These are phyloP conservation scores for Odontophorus gujanensis DNA, from an alignment of 2,113 vertebrate genomes.

Conservation along the genomic window DNA sequence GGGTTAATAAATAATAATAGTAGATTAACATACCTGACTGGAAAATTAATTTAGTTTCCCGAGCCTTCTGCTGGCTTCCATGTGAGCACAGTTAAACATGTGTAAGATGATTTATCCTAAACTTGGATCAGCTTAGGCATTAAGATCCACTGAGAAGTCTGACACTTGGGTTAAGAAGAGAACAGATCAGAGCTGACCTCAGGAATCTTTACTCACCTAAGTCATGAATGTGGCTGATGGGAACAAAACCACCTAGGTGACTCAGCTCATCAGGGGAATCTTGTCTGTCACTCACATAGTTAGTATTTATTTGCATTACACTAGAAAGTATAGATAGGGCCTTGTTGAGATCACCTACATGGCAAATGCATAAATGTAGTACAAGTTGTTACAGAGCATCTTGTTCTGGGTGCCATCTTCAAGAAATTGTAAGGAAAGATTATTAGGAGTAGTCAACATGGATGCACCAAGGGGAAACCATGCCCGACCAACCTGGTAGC, in stretches of 20 bases:
- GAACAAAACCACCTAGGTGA: neutral
- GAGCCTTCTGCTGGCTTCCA: neutral
- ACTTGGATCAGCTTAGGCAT: neutral
- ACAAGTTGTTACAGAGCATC: too few species aligned
- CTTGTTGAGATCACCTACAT: neutral
- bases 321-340: neutral
- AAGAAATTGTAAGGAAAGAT: too few species aligned
- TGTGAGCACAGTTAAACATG: fast-evolving
- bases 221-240: neutral
- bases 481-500: too few species aligned
- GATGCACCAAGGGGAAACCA: too few species aligned
- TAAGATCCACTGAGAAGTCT: neutral
- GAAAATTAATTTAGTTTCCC: neutral
- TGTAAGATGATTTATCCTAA: neutral
- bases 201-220: neutral
- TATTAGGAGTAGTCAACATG: too few species aligned
- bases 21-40: neutral
- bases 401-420: neutral
- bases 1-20: constrained; percentile 19
- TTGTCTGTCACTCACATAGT: fast-evolving
- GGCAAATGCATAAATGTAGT: fast-evolving
- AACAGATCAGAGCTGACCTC: neutral
- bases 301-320: fast-evolving
- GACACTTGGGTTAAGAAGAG: neutral
- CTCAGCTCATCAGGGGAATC: neutral